Evolutionary conservation across 2,797 vertebrate genomes (phyloP).

Genomic region (Catamblyrhynchus diadema): DNA sequence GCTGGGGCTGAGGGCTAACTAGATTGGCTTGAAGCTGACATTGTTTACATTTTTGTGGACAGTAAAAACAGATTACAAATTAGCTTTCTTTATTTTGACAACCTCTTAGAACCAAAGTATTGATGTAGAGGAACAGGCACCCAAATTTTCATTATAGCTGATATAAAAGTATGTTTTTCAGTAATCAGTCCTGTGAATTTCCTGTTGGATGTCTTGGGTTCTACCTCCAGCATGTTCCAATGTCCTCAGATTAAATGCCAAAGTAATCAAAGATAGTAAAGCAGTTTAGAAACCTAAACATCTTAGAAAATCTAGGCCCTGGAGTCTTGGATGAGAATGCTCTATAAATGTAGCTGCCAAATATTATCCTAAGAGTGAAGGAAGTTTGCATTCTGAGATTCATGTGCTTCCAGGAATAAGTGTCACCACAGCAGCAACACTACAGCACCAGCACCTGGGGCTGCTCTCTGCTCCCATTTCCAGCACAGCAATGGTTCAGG

Average conservation of each 20-base stretch:
- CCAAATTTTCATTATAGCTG: background rate
- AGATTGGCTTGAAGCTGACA: background rate
- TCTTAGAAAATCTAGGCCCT: background rate
- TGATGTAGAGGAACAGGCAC: background rate
- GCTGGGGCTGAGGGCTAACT: background rate
- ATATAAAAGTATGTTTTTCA: background rate
- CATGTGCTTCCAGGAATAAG: background rate
- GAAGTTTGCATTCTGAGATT: background rate
- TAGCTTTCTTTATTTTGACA: background rate
- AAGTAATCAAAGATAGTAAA: background rate
- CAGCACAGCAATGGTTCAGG: background rate
- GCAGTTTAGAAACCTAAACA: background rate
- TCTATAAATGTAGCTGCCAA: background rate
- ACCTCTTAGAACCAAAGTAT: background rate
- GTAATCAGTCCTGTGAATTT: background rate
- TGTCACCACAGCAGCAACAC: background rate
- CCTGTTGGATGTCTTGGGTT: background rate
- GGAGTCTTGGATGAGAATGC: background rate
- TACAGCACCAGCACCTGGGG: background rate
- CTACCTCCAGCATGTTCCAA: background rate
- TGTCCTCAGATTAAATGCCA: background rate
- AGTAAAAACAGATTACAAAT: background rate
- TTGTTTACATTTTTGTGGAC: background rate
- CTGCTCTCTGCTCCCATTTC: background rate
- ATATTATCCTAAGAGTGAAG: background rate